A percentile compares a stretch with the other conserved stretches of the same genome.
These are phyloP conservation scores for Sinodicranocentrus sp. DNA, from an alignment of 2,888 invertebrate species.

Conservation along the genomic window DNA sequence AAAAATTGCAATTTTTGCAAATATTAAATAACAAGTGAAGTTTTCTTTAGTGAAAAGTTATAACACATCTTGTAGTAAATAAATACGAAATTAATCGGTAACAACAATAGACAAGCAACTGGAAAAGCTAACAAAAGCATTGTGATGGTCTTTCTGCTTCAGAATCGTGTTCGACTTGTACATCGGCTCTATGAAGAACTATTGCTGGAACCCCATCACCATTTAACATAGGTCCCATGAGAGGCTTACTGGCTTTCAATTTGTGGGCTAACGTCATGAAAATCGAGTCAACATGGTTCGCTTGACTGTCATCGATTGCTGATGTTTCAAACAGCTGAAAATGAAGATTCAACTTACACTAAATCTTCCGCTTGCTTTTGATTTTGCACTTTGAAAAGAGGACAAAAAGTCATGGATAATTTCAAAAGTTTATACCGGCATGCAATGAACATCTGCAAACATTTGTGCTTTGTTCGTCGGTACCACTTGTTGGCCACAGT, in stretches of 20 bases:
- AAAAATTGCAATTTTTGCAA: no score
- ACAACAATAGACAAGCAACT: background rate
- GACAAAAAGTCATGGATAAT: background rate
- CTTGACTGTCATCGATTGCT: conserved; percentile 85
- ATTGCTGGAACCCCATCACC: conserved; percentile 68
- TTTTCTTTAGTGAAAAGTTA: no score
- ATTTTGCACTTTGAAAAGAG: background rate
- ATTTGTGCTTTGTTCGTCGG: conserved; percentile 86
- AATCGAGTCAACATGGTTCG: conserved; percentile 88
- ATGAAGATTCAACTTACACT: conserved; percentile 10
- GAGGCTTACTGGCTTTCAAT: conserved; percentile 83
- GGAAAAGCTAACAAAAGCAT: conserved; percentile 54
- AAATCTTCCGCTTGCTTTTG: no score
- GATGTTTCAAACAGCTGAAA: conserved; percentile 88
- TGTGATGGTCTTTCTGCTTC: conserved; percentile 52
- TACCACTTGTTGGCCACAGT: conserved; percentile 83
- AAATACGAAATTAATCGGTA: no score
- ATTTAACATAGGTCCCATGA: conserved; percentile 79
- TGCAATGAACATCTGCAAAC: conserved; percentile 85
- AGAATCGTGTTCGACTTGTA: conserved; percentile 63
- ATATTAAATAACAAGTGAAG: no score
- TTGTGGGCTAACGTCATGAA: conserved; percentile 91
- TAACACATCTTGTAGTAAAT: background rate
- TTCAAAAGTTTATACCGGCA: conserved; percentile 82
- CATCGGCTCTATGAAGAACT: conserved; percentile 75